These are phyloP conservation scores for Rhinopomastus cyanomelas DNA, from an alignment of 2,113 vertebrate genomes.

Conservation along the genomic window DNA sequence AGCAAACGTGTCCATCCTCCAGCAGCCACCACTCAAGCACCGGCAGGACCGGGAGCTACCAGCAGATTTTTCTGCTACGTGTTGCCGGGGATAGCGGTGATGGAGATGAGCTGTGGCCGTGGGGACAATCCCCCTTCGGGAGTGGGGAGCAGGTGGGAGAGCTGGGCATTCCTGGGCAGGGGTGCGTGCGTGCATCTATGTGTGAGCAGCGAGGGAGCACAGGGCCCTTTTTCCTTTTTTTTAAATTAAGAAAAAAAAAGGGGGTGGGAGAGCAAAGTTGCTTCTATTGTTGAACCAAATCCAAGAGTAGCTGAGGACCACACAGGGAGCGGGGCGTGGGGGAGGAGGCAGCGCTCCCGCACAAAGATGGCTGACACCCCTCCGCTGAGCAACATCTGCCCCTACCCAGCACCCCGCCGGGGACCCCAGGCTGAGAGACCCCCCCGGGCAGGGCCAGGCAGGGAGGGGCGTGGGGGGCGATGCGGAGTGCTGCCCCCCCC, in stretches of 20 bases:
- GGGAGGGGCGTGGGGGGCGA: not conserved
- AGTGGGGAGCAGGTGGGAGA: constrained; percentile 86
- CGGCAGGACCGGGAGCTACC: not conserved
- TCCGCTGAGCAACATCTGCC: constrained; percentile 85
- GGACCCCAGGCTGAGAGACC: constrained; percentile 83
- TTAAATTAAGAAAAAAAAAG: constrained; percentile 61
- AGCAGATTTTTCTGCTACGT: constrained; percentile 36
- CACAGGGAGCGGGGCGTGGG: constrained; percentile 84
- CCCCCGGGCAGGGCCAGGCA: not conserved
- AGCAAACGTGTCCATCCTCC: not conserved
- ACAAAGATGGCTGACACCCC: constrained; percentile 92
- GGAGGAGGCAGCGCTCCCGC: constrained; percentile 69
- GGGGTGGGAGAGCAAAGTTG: constrained; percentile 68
- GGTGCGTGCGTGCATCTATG: constrained; percentile 29
- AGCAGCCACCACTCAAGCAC: not conserved
- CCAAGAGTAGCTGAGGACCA: constrained; percentile 96
- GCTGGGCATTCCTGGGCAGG: constrained; percentile 74
- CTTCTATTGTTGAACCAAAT: constrained; percentile 93
- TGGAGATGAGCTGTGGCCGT: not conserved
- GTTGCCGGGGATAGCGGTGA: constrained; percentile 3
- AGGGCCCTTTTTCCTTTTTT: constrained; percentile 68
- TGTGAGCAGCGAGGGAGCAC: constrained; percentile 22
- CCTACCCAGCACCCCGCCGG: constrained; percentile 80
- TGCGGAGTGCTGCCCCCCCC: not conserved
- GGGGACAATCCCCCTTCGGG: not conserved